Evolutionary conservation across 2,113 vertebrate species (phyloP).

Genomic region (Pterocles gutturalis): DNA sequence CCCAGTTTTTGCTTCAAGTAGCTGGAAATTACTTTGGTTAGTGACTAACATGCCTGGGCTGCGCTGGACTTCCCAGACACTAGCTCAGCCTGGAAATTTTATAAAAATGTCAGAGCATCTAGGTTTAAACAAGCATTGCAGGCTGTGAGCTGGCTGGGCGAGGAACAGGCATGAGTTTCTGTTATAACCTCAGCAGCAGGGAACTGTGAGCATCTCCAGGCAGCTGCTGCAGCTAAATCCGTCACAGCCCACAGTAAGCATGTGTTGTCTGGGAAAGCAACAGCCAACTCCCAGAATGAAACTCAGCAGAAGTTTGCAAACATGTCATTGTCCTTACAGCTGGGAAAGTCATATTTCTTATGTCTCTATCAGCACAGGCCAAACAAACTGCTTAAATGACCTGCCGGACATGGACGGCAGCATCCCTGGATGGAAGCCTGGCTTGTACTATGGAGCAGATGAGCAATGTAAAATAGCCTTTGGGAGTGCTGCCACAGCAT

Average conservation of each 20-base stretch:
- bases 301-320: conserved; percentile 38
- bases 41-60: neutral
- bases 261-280: conserved; percentile 58
- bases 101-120: conserved; percentile 9
- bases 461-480: conserved; percentile 95
- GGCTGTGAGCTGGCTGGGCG: conserved; percentile 31
- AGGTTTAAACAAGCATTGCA: neutral
- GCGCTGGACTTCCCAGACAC: neutral
- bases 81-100: conserved; percentile 23
- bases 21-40: neutral
- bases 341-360: conserved; percentile 48
- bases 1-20: neutral
- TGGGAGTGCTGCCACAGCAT: conserved; percentile 84
- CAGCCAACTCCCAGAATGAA: conserved; percentile 47
- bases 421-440: conserved; percentile 86
- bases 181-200: conserved; percentile 15
- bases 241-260: conserved; percentile 50
- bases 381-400: conserved; percentile 85
- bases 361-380: conserved; percentile 82
- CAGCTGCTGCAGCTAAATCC: conserved; percentile 61
- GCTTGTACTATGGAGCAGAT: conserved; percentile 91
- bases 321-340: conserved; percentile 54
- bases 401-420: conserved; percentile 81
- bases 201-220: conserved; percentile 55
- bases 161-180: neutral